A percentile compares a stretch with the other conserved stretches of the same genome.
These are phyloP conservation scores for Zaprionus bogoriensis DNA, from an alignment of 2,888 invertebrate genomes.

Conservation along the genomic window DNA sequence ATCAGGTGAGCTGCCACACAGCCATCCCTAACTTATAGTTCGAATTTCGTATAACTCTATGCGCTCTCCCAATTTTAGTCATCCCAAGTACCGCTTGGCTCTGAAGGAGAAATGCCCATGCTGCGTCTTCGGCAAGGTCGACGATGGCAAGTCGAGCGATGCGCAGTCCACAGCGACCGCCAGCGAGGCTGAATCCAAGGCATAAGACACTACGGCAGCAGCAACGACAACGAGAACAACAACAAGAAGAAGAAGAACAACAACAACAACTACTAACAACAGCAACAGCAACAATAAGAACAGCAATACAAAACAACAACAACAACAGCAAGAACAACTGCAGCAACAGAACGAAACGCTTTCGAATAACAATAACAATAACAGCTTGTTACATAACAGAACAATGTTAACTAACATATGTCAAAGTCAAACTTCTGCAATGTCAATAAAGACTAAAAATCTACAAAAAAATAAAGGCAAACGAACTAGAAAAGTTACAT, in stretches of 20 bases:
- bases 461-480: conserved; percentile 71
- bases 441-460: conserved; percentile 77
- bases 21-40: background rate
- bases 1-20: conserved; percentile 86
- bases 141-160: conserved; percentile 80
- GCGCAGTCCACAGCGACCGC: conserved; percentile 81
- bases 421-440: conserved; percentile 68
- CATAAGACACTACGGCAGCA: conserved; percentile 65
- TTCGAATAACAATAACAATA: conserved; percentile 71
- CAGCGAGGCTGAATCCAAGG: conserved; percentile 80
- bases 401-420: conserved; percentile 52
- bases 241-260: conserved; percentile 46
- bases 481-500: conserved; percentile 75
- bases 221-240: conserved; percentile 41
- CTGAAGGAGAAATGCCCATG: conserved; percentile 86
- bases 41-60: background rate
- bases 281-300: conserved; percentile 47
- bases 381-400: conserved; percentile 63
- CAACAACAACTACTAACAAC: conserved; percentile 49
- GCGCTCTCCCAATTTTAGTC: conserved; percentile 82
- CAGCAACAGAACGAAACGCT: conserved; percentile 80
- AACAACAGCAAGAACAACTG: conserved; percentile 76
- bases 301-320: conserved; percentile 53
- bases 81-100: conserved; percentile 86
- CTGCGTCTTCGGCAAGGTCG: conserved; percentile 81